A percentile compares a stretch with the other conserved stretches of the same genome.
phyloP scores from a whole-genome alignment of 2,888 invertebrate species.

The Cryptus armator region DNA sequence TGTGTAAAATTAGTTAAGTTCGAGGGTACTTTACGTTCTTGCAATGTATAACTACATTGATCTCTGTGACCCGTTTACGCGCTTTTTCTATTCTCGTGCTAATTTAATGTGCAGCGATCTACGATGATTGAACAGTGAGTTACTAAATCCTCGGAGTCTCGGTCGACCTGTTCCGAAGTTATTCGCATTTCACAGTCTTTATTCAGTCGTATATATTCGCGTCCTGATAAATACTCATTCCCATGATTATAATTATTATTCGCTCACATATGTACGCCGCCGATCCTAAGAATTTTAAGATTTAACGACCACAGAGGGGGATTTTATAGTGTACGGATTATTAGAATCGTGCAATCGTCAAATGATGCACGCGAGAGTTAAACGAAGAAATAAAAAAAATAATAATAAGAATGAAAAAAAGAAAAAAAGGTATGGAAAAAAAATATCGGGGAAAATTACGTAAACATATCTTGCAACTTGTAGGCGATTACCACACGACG shows the following conservation, averaged over 20 bases:
- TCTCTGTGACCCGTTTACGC: neutral
- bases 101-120: neutral
- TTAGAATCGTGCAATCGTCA: constrained; percentile 40
- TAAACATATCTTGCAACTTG: constrained; percentile 81
- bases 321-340: constrained; percentile 32
- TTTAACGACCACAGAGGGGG: constrained; percentile 45
- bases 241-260: constrained; percentile 43
- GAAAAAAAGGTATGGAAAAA: constrained; percentile 2
- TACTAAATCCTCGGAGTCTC: neutral
- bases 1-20: too few relatives aligned
- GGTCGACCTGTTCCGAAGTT: neutral
- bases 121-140: neutral
- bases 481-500: constrained; percentile 79
- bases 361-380: constrained; percentile 43
- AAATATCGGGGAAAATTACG: constrained; percentile 79
- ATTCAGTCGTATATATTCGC: constrained; percentile 12
- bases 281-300: constrained; percentile 47
- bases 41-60: neutral
- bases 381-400: constrained; percentile 14
- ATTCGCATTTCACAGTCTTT: constrained; percentile 24
- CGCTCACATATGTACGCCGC: constrained; percentile 22
- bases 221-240: constrained; percentile 24
- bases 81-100: neutral
- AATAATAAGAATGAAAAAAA: neutral
- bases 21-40: too few relatives aligned